phyloP scores from a whole-genome alignment of 1,140 invertebrate genomes.

The Caerostris extrusa region DNA sequence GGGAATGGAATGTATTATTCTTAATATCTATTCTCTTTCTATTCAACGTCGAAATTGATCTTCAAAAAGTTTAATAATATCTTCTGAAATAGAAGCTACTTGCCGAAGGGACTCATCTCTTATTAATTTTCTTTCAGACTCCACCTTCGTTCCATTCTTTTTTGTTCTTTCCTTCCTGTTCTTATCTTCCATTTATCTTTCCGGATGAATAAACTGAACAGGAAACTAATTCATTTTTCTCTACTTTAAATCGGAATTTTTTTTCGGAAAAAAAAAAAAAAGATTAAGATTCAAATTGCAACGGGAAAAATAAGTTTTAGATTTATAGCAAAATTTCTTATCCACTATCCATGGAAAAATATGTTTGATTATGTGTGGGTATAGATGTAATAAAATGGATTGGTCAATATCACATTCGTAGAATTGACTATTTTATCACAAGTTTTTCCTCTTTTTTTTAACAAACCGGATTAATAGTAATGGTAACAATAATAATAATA shows the following conservation, averaged over 20 bases:
- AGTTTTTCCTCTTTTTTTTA: too few species aligned
- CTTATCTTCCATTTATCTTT: slow-evolving; percentile 48
- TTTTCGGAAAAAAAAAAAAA: slow-evolving; percentile 7
- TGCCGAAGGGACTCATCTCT: slow-evolving; percentile 40
- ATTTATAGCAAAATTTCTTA: neutral
- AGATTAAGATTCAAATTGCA: slow-evolving; percentile 4
- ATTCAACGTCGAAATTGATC: slow-evolving; percentile 8
- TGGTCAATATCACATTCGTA: too few species aligned
- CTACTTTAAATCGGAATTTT: slow-evolving; percentile 41
- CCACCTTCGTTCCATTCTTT: slow-evolving; percentile 18
- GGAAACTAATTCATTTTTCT: slow-evolving; percentile 62
- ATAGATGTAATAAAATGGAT: neutral
- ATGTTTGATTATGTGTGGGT: neutral
- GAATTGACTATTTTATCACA: too few species aligned
- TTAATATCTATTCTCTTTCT: neutral
- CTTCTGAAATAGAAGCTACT: slow-evolving; percentile 31
- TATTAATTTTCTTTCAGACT: slow-evolving; percentile 60
- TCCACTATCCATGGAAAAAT: neutral
- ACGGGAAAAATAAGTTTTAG: neutral
- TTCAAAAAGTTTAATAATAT: slow-evolving; percentile 54
- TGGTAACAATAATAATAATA: too few species aligned
- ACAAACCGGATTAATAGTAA: too few species aligned
- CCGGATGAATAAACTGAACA: slow-evolving; percentile 31
- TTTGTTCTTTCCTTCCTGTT: neutral
- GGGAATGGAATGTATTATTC: neutral